Conservation (phyloP, 2,113 vertebrate genomes). For the Mustelus asterias region DNA sequence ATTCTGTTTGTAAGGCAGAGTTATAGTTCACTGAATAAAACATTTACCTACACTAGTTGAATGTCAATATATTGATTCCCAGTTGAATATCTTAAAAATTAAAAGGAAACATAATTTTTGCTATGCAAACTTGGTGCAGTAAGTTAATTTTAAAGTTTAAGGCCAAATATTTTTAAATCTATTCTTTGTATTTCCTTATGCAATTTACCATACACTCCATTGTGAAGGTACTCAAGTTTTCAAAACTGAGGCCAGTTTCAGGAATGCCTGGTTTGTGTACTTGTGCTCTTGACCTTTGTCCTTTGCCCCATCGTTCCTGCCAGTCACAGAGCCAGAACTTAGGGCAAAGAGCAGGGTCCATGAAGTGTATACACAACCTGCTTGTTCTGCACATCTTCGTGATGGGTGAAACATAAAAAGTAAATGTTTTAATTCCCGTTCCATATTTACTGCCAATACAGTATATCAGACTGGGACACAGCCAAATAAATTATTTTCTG, state of each 20-base stretch:
- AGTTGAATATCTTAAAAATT: neutral
- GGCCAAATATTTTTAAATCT: neutral
- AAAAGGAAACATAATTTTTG: neutral
- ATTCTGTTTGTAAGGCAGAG: neutral
- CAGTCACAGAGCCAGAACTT: constrained; percentile 20
- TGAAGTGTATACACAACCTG: neutral
- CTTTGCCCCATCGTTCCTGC: constrained; percentile 34
- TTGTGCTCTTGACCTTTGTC: constrained; percentile 28
- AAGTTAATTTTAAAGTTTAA: neutral
- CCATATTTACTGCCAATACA: neutral
- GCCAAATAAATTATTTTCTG: neutral
- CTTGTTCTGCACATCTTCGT: neutral
- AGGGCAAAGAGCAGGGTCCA: constrained; percentile 32
- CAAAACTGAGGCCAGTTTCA: constrained; percentile 21
- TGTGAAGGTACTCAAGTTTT: constrained; percentile 26
- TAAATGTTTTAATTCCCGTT: neutral
- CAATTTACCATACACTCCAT: neutral
- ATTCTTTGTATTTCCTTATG: neutral
- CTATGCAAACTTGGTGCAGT: neutral
- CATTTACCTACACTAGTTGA: too few species aligned
- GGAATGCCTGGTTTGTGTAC: constrained; percentile 36
- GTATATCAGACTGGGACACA: neutral
- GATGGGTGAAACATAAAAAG: neutral
- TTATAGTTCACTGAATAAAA: neutral
- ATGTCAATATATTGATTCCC: neutral